These are phyloP conservation scores for Eudyptes chrysolophus DNA, from an alignment of 2,113 vertebrate genomes.

Conservation along the genomic window DNA sequence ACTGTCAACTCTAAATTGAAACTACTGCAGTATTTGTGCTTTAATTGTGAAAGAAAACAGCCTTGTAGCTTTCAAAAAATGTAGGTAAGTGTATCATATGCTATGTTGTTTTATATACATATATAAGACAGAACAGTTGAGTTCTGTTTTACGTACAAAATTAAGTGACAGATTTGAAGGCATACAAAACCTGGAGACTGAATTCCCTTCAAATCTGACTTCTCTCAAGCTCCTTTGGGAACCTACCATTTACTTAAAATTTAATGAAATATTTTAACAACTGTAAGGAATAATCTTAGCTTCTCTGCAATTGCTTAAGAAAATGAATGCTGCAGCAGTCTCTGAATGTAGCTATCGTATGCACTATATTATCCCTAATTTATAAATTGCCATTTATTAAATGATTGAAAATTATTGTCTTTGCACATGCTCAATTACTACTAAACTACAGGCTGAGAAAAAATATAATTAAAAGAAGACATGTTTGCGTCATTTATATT, in stretches of 20 bases:
- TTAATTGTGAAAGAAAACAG: neutral
- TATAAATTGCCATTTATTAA: slow-evolving; percentile 4
- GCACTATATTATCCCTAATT: neutral
- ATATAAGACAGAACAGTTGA: neutral
- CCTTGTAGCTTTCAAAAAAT: neutral
- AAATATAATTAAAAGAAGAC: neutral
- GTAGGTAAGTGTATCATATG: neutral
- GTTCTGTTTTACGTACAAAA: neutral
- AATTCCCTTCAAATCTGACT: neutral
- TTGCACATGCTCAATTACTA: neutral
- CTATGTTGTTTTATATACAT: neutral
- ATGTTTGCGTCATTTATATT: neutral
- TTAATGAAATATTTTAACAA: slow-evolving; percentile 14
- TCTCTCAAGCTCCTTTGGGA: neutral
- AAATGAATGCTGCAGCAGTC: neutral
- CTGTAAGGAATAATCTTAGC: neutral
- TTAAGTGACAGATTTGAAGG: neutral
- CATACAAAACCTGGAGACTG: neutral
- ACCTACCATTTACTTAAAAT: neutral
- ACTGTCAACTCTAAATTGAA: neutral
- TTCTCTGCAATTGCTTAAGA: neutral
- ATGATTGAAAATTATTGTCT: neutral
- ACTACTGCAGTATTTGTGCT: neutral
- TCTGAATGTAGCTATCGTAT: neutral
- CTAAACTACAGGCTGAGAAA: neutral